A percentile compares a stretch with the other conserved stretches of the same genome.
These are phyloP conservation scores for Dysidea cf. avara DNA, from an alignment of 37 sponge, comb jelly and placozoan genomes.

Conservation along the genomic window DNA sequence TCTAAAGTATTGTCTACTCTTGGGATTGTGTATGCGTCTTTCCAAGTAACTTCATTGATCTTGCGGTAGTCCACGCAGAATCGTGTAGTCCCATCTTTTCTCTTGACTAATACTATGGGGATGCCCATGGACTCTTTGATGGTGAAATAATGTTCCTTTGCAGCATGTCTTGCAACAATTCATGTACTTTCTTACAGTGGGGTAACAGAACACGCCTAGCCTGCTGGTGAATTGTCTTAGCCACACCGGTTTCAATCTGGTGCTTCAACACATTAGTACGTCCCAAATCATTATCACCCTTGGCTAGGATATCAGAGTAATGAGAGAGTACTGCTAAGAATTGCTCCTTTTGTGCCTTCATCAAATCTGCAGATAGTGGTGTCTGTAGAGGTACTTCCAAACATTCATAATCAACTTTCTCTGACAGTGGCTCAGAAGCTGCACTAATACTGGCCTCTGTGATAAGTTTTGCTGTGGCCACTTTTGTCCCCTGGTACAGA, in stretches of 20 bases:
- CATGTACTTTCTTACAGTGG: slow-evolving; percentile 8
- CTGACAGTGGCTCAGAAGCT: too few relatives aligned
- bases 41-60: too few relatives aligned
- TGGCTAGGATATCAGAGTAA: background rate
- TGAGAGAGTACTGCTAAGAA: background rate
- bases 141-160: slow-evolving; percentile 17
- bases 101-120: slow-evolving; percentile 25
- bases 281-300: background rate
- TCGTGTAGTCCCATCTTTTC: too few relatives aligned
- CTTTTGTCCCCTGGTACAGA: too few relatives aligned
- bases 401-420: too few relatives aligned
- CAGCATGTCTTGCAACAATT: too few relatives aligned
- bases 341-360: background rate
- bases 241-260: slow-evolving; percentile 29
- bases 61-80: too few relatives aligned
- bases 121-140: slow-evolving; percentile 28
- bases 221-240: slow-evolving; percentile 21
- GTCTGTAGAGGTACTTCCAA: too few relatives aligned
- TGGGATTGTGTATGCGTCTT: slow-evolving; percentile 45
- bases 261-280: background rate
- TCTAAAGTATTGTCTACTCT: slow-evolving; percentile 29
- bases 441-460: too few relatives aligned
- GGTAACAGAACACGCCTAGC: slow-evolving; percentile 16
- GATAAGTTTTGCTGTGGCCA: too few relatives aligned
- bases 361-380: too few relatives aligned